Conservation (phyloP, 2,888 invertebrate species). For the Xylophagus ater region DNA sequence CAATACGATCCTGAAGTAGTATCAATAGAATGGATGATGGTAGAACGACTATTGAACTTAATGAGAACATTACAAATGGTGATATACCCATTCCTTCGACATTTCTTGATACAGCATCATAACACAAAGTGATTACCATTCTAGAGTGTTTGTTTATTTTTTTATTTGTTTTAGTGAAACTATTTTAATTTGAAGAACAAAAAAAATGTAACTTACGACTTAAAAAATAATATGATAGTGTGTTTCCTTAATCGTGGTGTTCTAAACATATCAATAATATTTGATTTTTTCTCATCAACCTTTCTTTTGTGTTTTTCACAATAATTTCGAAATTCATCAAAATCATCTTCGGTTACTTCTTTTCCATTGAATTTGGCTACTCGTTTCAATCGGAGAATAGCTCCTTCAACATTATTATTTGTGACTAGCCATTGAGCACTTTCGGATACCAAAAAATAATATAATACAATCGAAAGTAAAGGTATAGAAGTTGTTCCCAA, state of each 20-base stretch:
- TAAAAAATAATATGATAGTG: conserved; percentile 43
- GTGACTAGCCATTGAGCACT: conserved; percentile 52
- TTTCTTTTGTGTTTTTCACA: conserved; percentile 30
- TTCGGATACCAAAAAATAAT: conserved; percentile 47
- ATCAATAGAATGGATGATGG: conserved; percentile 45
- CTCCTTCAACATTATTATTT: conserved; percentile 43
- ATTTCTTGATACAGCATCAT: conserved; percentile 48
- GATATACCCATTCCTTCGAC: conserved; percentile 45
- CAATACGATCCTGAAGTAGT: conserved; percentile 36
- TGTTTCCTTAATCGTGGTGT: conserved; percentile 44
- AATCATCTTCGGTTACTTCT: conserved; percentile 35
- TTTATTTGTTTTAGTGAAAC: neutral
- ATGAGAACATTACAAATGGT: conserved; percentile 45
- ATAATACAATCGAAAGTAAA: conserved; percentile 39
- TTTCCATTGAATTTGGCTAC: conserved; percentile 46
- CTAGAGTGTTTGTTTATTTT: conserved; percentile 25
- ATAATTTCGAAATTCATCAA: conserved; percentile 35
- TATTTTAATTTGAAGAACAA: too few relatives aligned
- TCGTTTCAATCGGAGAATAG: conserved; percentile 42
- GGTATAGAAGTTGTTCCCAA: conserved; percentile 44
- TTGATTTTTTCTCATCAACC: conserved; percentile 26
- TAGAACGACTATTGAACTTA: conserved; percentile 45
- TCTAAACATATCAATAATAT: conserved; percentile 41
- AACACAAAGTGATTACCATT: conserved; percentile 49
- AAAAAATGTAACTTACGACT: conserved; percentile 54